Conservation (phyloP, 2,888 invertebrate genomes). For the Emmelina monodactyla region DNA sequence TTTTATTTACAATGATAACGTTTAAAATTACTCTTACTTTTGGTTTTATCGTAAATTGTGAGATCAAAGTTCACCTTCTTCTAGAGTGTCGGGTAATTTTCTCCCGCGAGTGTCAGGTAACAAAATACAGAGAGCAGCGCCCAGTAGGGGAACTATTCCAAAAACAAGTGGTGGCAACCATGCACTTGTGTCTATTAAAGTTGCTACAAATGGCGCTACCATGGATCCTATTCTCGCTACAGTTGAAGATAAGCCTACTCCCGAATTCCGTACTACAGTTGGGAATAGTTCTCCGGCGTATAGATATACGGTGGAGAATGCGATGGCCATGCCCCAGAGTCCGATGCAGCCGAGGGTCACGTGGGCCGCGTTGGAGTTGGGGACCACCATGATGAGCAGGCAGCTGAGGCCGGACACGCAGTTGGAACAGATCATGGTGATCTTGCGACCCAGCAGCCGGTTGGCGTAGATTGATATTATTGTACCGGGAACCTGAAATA, state of each 20-base stretch:
- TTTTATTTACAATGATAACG: too few relatives aligned
- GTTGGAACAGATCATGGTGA: constrained; percentile 71
- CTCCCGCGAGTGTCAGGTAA: constrained; percentile 82
- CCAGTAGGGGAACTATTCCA: constrained; percentile 73
- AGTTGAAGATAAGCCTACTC: constrained; percentile 86
- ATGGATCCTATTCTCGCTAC: constrained; percentile 87
- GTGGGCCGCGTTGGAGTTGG: constrained; percentile 49
- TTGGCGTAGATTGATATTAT: constrained; percentile 70
- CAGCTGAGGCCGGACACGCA: constrained; percentile 71
- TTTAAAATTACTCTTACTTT: too few relatives aligned
- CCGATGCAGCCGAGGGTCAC: constrained; percentile 75
- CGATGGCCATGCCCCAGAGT: constrained; percentile 81
- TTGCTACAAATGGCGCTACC: constrained; percentile 82
- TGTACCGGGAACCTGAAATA: constrained; percentile 66
- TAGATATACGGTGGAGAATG: constrained; percentile 86
- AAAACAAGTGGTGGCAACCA: constrained; percentile 79
- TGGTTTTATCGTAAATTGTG: constrained; percentile 5
- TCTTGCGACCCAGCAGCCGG: constrained; percentile 72
- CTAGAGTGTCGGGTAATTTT: constrained; percentile 79
- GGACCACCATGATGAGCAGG: constrained; percentile 68
- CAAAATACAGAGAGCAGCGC: constrained; percentile 71
- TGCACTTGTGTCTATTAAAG: constrained; percentile 58
- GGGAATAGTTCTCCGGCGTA: constrained; percentile 91
- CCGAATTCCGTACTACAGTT: constrained; percentile 86
- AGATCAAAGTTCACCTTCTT: constrained; percentile 73